Evolutionary conservation across 2,797 vertebrate genomes (phyloP).

Genomic region (Remorina albescens): DNA sequence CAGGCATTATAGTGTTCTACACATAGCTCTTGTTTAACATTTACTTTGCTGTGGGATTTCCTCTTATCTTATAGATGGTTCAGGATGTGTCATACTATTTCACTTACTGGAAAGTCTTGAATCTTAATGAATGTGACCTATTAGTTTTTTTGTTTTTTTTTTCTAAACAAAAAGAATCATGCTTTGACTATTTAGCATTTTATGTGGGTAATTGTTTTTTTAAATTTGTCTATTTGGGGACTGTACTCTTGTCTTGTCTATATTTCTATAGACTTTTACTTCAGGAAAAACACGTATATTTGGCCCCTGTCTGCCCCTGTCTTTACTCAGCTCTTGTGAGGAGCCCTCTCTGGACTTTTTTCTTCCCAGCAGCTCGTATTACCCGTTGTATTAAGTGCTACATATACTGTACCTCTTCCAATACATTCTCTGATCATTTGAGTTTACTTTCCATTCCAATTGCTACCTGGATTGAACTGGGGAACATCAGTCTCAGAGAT

Average conservation of each 20-base stretch:
- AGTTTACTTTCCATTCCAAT: slow-evolving; percentile 45
- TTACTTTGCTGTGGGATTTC: slow-evolving; percentile 61
- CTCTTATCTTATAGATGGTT: slow-evolving; percentile 42
- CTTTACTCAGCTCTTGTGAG: slow-evolving; percentile 30
- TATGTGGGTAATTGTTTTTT: not conserved
- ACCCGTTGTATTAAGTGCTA: slow-evolving; percentile 34
- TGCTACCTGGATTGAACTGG: slow-evolving; percentile 52
- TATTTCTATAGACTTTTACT: slow-evolving; percentile 18
- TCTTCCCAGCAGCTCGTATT: slow-evolving; percentile 32
- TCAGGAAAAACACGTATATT: slow-evolving; percentile 43
- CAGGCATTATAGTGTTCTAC: slow-evolving; percentile 61
- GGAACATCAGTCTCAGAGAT: slow-evolving; percentile 55
- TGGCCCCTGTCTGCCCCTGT: slow-evolving; percentile 32
- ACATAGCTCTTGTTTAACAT: slow-evolving; percentile 66
- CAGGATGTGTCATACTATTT: slow-evolving; percentile 46
- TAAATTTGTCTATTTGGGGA: slow-evolving; percentile 22
- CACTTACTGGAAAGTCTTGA: slow-evolving; percentile 14
- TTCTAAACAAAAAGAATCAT: not conserved
- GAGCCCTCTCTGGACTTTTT: slow-evolving; percentile 23
- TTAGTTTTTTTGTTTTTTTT: slow-evolving; percentile 7
- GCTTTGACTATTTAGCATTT: slow-evolving; percentile 5
- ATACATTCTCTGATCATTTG: slow-evolving; percentile 43
- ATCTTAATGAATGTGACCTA: slow-evolving; percentile 49
- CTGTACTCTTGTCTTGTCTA: slow-evolving; percentile 19
- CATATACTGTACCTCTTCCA: slow-evolving; percentile 22